Evolutionary conservation across 2,888 invertebrate species (phyloP).

Genomic region (Phytoseiulus persimilis): DNA sequence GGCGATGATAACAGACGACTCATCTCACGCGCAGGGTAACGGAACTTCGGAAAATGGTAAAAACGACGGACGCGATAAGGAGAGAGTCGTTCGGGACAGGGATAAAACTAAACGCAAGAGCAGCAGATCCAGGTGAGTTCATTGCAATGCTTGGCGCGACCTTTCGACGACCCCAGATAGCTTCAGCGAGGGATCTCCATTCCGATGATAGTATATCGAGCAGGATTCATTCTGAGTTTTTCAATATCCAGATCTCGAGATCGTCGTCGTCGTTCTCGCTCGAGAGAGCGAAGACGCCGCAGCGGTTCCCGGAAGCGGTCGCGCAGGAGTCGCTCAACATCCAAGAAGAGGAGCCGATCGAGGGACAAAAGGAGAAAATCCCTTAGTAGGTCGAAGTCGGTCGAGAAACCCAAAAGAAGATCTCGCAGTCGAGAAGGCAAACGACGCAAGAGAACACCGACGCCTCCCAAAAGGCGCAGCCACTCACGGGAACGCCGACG

Average conservation of each 20-base stretch:
- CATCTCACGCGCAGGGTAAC: neutral
- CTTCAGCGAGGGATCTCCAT: too few species aligned
- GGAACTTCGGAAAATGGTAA: conserved; percentile 14
- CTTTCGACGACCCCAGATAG: too few species aligned
- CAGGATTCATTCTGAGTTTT: too few species aligned
- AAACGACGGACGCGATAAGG: conserved; percentile 38
- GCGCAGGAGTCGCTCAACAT: conserved; percentile 43
- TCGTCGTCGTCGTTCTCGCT: conserved; percentile 14
- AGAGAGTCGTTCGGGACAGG: conserved; percentile 40
- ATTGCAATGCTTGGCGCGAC: neutral
- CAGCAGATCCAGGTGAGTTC: neutral
- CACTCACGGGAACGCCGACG: neutral
- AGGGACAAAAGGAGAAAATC: neutral
- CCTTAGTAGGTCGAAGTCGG: conserved; percentile 46
- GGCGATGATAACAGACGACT: neutral
- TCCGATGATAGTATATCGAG: too few species aligned
- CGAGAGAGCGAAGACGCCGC: conserved; percentile 35
- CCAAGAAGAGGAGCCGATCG: conserved; percentile 44
- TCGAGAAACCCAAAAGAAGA: neutral
- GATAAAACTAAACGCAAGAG: conserved; percentile 38
- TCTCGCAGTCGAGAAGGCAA: conserved; percentile 17
- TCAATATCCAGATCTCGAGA: conserved; percentile 15
- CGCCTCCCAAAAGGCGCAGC: neutral
- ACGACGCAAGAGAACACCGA: neutral
- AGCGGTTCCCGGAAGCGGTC: conserved; percentile 44